These are phyloP conservation scores for Therioaphis trifolii DNA, from an alignment of 2,888 invertebrate genomes.

Conservation along the genomic window DNA sequence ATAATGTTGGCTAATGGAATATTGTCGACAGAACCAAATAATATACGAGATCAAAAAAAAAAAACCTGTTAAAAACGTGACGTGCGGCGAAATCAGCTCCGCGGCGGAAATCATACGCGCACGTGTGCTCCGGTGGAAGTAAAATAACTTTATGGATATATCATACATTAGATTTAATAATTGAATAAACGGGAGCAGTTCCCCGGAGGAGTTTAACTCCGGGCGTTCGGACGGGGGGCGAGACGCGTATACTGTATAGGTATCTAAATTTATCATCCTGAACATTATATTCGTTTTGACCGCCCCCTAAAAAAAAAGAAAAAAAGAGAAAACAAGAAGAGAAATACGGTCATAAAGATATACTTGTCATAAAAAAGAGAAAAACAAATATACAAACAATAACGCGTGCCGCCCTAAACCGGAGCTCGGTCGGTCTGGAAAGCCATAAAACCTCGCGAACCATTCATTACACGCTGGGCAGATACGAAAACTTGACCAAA, in stretches of 20 bases:
- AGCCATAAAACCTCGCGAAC: slow-evolving; percentile 47
- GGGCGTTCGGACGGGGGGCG: too few relatives aligned
- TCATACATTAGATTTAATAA: too few relatives aligned
- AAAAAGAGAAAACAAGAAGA: neutral
- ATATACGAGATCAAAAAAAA: too few relatives aligned
- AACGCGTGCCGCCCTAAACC: slow-evolving; percentile 14
- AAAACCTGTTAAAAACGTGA: too few relatives aligned
- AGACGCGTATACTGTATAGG: neutral
- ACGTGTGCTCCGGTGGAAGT: too few relatives aligned
- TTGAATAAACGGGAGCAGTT: too few relatives aligned
- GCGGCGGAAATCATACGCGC: too few relatives aligned
- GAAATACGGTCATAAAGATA: slow-evolving; percentile 39
- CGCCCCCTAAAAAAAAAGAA: neutral
- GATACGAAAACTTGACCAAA: slow-evolving; percentile 57
- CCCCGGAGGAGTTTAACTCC: too few relatives aligned
- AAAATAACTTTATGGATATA: too few relatives aligned
- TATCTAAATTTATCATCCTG: slow-evolving; percentile 34
- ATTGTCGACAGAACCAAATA: too few relatives aligned
- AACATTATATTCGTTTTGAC: neutral
- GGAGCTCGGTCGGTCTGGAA: neutral
- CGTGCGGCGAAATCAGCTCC: too few relatives aligned
- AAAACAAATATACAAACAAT: slow-evolving; percentile 47
- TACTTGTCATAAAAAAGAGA: neutral
- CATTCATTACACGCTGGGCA: slow-evolving; percentile 57
- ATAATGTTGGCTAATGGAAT: too few relatives aligned